Evolutionary conservation across 2,888 invertebrate species (phyloP).

Genomic region (Tortricodes alternella): DNA sequence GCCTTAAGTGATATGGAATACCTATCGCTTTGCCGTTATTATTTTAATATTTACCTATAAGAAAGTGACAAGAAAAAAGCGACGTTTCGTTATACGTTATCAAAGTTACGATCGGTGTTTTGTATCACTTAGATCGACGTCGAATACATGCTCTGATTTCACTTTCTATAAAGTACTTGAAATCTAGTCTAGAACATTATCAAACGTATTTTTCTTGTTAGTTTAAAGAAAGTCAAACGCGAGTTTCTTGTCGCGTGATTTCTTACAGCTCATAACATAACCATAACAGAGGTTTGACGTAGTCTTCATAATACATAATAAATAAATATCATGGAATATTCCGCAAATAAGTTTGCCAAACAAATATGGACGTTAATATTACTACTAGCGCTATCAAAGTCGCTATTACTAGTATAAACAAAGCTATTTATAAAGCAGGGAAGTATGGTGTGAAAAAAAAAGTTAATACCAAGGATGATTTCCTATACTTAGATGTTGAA

Average conservation of each 20-base stretch:
- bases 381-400: slow-evolving; percentile 41
- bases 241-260: background rate
- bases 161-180: no score
- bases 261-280: no score
- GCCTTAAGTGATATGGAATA: no score
- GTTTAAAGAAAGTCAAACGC: slow-evolving; percentile 6
- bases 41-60: no score
- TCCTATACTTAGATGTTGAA: no score
- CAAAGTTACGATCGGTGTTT: no score
- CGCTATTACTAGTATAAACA: slow-evolving; percentile 34
- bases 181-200: background rate
- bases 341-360: slow-evolving; percentile 50
- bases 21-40: no score
- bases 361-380: slow-evolving; percentile 48
- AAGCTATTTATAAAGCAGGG: slow-evolving; percentile 36
- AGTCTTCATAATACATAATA: slow-evolving; percentile 25
- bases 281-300: slow-evolving; percentile 5
- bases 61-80: no score
- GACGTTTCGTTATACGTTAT: no score
- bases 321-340: slow-evolving; percentile 49
- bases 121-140: no score
- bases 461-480: background rate
- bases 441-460: slow-evolving; percentile 35
- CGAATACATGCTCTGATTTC: no score
- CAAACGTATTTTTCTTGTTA: slow-evolving; percentile 5